Percentiles rank a stretch among this genome's conserved stretches.
phyloP scores from a whole-genome alignment of 1,140 invertebrate genomes.

The Musca domestica region DNA sequence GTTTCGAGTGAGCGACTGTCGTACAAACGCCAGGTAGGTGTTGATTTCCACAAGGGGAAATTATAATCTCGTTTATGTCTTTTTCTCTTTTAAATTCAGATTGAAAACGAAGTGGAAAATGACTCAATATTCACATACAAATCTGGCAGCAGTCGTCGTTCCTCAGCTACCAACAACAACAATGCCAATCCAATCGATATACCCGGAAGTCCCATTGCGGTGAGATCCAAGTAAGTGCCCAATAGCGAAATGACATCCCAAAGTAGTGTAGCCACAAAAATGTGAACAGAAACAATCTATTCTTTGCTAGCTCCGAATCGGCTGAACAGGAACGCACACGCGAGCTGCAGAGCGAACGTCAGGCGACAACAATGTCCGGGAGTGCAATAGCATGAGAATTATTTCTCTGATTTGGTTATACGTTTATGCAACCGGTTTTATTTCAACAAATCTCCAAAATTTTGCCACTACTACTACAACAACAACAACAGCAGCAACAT shows the following conservation, averaged over 20 bases:
- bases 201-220: conserved; percentile 58
- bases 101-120: conserved; percentile 63
- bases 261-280: conserved; percentile 10
- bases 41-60: not conserved
- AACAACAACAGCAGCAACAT: no score
- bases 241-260: not conserved
- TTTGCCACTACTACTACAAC: not conserved
- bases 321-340: conserved; percentile 59
- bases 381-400: conserved; percentile 67
- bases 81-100: conserved; percentile 49
- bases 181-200: conserved; percentile 59
- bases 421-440: conserved; percentile 31
- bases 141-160: conserved; percentile 59
- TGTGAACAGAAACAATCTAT: conserved; percentile 18
- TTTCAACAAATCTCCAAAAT: conserved; percentile 16
- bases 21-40: conserved; percentile 49
- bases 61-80: not conserved
- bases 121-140: conserved; percentile 63
- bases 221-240: conserved; percentile 56
- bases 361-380: conserved; percentile 66
- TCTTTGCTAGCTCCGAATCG: conserved; percentile 44
- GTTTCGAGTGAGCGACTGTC: conserved; percentile 73
- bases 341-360: conserved; percentile 56
- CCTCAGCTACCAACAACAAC: conserved; percentile 62
- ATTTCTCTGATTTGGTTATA: conserved; percentile 56